Evolutionary conservation across 2,888 invertebrate genomes (phyloP).

Genomic region (Cepaea hortensis): DNA sequence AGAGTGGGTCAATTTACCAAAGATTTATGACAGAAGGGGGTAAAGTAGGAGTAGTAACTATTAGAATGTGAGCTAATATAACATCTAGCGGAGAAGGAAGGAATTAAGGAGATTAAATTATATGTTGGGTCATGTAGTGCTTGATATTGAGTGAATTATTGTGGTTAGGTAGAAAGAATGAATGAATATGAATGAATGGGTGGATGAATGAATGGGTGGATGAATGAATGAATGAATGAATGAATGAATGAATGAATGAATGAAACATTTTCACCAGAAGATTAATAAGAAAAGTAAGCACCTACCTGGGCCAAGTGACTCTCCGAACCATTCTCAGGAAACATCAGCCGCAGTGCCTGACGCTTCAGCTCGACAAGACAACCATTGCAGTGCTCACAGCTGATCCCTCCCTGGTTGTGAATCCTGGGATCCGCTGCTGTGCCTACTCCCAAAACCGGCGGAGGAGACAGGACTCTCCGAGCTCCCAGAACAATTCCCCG

Average conservation of each 20-base stretch:
- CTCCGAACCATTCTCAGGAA: conserved; percentile 58
- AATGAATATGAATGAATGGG: background rate
- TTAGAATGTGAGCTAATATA: too few species aligned
- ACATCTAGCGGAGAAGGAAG: too few species aligned
- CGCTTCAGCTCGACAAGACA: conserved; percentile 69
- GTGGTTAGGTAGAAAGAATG: background rate
- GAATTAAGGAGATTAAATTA: too few species aligned
- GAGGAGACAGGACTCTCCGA: conserved; percentile 45
- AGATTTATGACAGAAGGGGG: too few species aligned
- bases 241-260: background rate
- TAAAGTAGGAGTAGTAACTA: too few species aligned
- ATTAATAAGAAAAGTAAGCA: background rate
- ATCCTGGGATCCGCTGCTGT: conserved; percentile 39
- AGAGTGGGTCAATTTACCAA: too few species aligned
- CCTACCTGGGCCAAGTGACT: conserved; percentile 50
- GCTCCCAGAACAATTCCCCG: conserved; percentile 31
- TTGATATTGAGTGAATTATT: too few species aligned
- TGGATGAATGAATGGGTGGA: conserved; percentile 10
- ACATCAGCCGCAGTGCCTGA: conserved; percentile 66
- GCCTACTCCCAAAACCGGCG: conserved; percentile 38
- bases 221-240: conserved; percentile 24
- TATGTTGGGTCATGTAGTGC: too few species aligned
- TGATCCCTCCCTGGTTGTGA: conserved; percentile 59
- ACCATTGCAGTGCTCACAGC: conserved; percentile 70
- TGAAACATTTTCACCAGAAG: background rate